These are phyloP conservation scores for Disparrhopalites patrizii DNA, from an alignment of 2,888 invertebrate genomes.

Conservation along the genomic window DNA sequence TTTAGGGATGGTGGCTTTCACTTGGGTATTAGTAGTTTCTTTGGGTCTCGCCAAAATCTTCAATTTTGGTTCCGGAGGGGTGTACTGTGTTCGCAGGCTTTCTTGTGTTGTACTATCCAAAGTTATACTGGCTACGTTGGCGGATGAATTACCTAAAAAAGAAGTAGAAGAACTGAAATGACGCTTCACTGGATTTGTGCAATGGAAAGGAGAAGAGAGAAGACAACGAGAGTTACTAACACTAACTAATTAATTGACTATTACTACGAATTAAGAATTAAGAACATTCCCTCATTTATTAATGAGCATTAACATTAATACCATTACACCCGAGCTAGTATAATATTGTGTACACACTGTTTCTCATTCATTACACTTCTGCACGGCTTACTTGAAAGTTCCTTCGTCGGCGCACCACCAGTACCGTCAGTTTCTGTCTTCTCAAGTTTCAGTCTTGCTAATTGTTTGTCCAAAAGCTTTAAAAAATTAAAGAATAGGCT, in stretches of 20 bases:
- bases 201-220: neutral
- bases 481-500: too few species aligned
- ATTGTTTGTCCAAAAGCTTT: conserved; percentile 42
- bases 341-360: too few species aligned
- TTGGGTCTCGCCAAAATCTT: conserved; percentile 74
- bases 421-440: conserved; percentile 15
- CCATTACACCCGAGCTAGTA: too few species aligned
- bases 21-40: conserved; percentile 49
- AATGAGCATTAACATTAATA: too few species aligned
- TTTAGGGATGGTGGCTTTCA: neutral
- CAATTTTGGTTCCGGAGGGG: conserved; percentile 74
- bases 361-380: too few species aligned
- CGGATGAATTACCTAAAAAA: too few species aligned
- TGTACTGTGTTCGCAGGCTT: conserved; percentile 72
- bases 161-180: too few species aligned
- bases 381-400: too few species aligned
- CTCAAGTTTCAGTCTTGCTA: conserved; percentile 39
- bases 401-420: neutral
- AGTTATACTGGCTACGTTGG: conserved; percentile 18
- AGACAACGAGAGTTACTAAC: neutral
- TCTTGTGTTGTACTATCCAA: conserved; percentile 56
- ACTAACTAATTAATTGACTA: neutral
- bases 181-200: too few species aligned
- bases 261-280: too few species aligned
- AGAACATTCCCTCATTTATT: too few species aligned